Evolutionary conservation across 2,113 vertebrate genomes (phyloP).

Genomic region (Poecile atricapillus): DNA sequence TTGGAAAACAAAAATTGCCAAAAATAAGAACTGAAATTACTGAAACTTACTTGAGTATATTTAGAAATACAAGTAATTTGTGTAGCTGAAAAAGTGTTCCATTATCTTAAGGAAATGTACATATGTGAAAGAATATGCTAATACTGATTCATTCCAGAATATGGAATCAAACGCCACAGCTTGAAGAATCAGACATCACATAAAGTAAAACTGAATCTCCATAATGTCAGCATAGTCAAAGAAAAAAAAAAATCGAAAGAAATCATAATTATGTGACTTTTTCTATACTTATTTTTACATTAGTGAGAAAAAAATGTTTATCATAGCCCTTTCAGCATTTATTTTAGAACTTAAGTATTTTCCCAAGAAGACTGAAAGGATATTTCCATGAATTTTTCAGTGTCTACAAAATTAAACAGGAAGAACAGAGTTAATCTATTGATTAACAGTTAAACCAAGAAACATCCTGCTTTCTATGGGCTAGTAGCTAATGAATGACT

Average conservation of each 20-base stretch:
- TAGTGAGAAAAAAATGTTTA: not conserved
- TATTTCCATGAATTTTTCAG: not conserved
- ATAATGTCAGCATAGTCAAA: not conserved
- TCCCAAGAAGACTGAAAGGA: not conserved
- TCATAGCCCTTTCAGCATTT: not conserved
- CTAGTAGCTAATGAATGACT: not conserved
- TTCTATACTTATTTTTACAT: not conserved
- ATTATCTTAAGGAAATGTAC: not conserved
- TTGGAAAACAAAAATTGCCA: not conserved
- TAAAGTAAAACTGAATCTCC: not conserved
- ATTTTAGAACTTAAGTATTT: not conserved
- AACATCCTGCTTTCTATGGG: not conserved
- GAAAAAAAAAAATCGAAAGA: not conserved
- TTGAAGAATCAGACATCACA: not conserved
- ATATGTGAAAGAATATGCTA: not conserved
- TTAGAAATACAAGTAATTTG: not conserved
- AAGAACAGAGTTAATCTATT: not conserved
- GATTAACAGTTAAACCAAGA: not conserved
- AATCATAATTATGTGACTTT: not conserved
- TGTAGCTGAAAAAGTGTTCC: not conserved
- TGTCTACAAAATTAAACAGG: not conserved
- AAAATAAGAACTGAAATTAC: not conserved
- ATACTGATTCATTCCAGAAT: not conserved
- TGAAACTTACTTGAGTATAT: not conserved
- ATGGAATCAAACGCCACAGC: not conserved